Percentiles rank a stretch among this genome's conserved stretches.
Evolutionary conservation across 2,888 invertebrate genomes (phyloP).

Genomic region (Phytoseiulus persimilis): DNA sequence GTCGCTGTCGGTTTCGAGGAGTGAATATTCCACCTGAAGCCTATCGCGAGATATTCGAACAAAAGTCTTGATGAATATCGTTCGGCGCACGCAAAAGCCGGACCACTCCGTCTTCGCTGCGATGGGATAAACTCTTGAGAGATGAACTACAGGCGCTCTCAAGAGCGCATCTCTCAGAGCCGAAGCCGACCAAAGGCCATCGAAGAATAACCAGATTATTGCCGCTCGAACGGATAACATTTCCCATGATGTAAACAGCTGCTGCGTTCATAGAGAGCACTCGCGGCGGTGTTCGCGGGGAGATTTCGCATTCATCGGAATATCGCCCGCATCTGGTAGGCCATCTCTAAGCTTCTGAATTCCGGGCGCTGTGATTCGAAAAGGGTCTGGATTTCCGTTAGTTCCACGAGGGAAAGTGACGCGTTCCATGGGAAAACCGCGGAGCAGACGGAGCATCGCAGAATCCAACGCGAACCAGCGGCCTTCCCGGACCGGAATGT

Average conservation of each 20-base stretch:
- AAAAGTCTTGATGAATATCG: not conserved
- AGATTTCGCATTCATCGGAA: not conserved
- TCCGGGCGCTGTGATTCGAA: too few relatives aligned
- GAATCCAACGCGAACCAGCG: too few relatives aligned
- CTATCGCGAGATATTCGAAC: not conserved
- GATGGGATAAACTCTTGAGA: not conserved
- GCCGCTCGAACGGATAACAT: not conserved
- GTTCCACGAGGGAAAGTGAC: too few relatives aligned
- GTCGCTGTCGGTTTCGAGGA: not conserved
- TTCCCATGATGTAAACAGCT: not conserved
- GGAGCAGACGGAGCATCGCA: too few relatives aligned
- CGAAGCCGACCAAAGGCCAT: not conserved
- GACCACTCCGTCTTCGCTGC: not conserved
- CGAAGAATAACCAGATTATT: not conserved
- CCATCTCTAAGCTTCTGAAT: too few relatives aligned
- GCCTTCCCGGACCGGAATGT: too few relatives aligned
- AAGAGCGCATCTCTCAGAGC: not conserved
- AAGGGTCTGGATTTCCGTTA: too few relatives aligned
- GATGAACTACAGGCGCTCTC: not conserved
- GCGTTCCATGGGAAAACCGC: too few relatives aligned
- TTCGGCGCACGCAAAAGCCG: not conserved
- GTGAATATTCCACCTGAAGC: not conserved
- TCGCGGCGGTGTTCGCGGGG: not conserved
- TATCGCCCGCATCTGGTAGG: too few relatives aligned
- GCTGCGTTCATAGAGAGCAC: not conserved